Conservation (phyloP, 2,888 invertebrate genomes). For the Diaperis boleti region DNA sequence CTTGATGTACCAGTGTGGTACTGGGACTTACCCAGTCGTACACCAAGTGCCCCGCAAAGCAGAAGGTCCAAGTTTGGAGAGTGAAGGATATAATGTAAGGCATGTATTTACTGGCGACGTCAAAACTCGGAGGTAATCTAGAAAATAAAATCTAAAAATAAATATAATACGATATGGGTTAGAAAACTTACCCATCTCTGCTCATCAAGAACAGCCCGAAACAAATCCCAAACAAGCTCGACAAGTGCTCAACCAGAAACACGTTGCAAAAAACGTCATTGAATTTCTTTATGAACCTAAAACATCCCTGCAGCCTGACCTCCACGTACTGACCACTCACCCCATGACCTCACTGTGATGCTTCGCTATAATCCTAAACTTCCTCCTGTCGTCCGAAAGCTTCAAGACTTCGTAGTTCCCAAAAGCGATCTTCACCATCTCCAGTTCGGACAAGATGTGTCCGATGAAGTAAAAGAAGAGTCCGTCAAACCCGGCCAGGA, state of each 20-base stretch:
- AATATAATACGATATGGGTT: slow-evolving; percentile 3
- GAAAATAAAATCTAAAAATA: too few relatives aligned
- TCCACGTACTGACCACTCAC: slow-evolving; percentile 7
- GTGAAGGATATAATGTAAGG: slow-evolving; percentile 4
- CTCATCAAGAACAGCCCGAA: slow-evolving; percentile 15
- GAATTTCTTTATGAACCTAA: slow-evolving; percentile 5
- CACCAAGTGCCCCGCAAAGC: slow-evolving; percentile 10
- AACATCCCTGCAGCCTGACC: not conserved
- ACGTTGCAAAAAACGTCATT: not conserved
- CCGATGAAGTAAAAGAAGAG: slow-evolving; percentile 27
- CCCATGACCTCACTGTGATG: slow-evolving; percentile 20
- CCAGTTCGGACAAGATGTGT: slow-evolving; percentile 24
- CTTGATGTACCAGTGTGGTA: too few relatives aligned
- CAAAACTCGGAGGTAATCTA: not conserved
- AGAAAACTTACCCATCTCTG: slow-evolving; percentile 25
- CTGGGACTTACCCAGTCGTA: slow-evolving; percentile 12
- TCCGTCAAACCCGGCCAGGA: slow-evolving; percentile 21
- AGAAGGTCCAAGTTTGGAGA: slow-evolving; percentile 11
- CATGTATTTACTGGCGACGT: not conserved
- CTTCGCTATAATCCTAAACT: not conserved
- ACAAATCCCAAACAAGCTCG: slow-evolving; percentile 5
- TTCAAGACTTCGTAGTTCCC: not conserved
- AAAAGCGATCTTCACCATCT: slow-evolving; percentile 21
- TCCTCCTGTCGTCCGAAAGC: not conserved
- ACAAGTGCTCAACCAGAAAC: slow-evolving; percentile 11